These are phyloP conservation scores for Urechis unicinctus DNA, from an alignment of 2,888 invertebrate genomes.

Conservation along the genomic window DNA sequence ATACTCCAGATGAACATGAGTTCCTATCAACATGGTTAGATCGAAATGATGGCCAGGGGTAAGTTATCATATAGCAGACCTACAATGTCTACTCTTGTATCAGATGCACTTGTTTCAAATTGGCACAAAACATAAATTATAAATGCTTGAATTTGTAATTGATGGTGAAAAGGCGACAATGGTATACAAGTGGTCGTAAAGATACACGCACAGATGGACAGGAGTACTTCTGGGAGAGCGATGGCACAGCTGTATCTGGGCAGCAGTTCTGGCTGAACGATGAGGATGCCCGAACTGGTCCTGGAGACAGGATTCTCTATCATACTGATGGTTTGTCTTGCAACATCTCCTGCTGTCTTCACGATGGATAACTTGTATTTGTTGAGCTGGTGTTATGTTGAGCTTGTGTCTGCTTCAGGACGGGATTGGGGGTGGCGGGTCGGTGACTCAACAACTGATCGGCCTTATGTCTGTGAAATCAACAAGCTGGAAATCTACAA, in stretches of 20 bases:
- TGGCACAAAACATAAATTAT: neutral
- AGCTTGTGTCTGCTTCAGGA: slow-evolving; percentile 3
- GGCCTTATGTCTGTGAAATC: slow-evolving; percentile 37
- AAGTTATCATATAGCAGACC: neutral
- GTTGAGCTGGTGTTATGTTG: neutral
- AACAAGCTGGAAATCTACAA: slow-evolving; percentile 27
- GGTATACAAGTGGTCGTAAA: slow-evolving; percentile 70
- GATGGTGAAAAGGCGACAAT: slow-evolving; percentile 59
- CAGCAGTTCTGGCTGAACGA: slow-evolving; percentile 33
- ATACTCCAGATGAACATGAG: slow-evolving; percentile 76
- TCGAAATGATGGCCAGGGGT: slow-evolving; percentile 50
- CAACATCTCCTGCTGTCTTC: neutral
- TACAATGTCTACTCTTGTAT: too few species aligned
- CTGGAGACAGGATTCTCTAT: slow-evolving; percentile 51
- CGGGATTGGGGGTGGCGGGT: slow-evolving; percentile 9
- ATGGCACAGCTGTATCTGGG: slow-evolving; percentile 58
- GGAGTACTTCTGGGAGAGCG: slow-evolving; percentile 58
- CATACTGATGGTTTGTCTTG: slow-evolving; percentile 16
- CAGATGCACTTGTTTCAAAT: neutral
- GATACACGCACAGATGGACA: slow-evolving; percentile 16
- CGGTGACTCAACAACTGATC: neutral
- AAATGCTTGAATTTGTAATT: neutral
- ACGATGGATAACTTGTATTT: neutral
- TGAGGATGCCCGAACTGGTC: slow-evolving; percentile 21
- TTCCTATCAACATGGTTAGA: slow-evolving; percentile 78